Evolutionary conservation across 2,113 vertebrate genomes (phyloP).

Genomic region (Eulemur macaco): DNA sequence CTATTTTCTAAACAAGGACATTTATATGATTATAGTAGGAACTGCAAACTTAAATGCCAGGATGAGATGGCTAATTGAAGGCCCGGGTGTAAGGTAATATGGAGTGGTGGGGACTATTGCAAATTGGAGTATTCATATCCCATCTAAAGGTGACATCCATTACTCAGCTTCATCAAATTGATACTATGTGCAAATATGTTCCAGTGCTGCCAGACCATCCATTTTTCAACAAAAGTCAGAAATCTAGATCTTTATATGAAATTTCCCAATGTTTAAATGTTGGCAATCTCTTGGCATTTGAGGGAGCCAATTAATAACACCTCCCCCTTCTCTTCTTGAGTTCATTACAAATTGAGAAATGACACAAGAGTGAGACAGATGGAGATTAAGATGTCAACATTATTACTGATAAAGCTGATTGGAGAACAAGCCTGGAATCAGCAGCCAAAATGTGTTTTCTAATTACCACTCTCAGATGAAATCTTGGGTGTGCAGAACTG

Average conservation of each 20-base stretch:
- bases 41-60: constrained; percentile 16
- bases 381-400: constrained; percentile 59
- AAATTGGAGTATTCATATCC: not conserved
- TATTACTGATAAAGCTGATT: constrained; percentile 40
- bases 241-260: not conserved
- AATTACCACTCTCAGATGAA: constrained; percentile 54
- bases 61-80: not conserved
- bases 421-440: constrained; percentile 30
- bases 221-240: not conserved
- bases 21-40: not conserved
- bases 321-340: not conserved
- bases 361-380: constrained; percentile 50
- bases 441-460: constrained; percentile 44
- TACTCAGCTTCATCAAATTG: not conserved
- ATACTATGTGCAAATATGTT: not conserved
- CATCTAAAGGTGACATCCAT: not conserved
- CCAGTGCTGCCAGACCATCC: not conserved
- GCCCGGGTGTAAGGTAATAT: not conserved
- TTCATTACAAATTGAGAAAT: constrained; percentile 49
- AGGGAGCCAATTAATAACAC: constrained; percentile 27
- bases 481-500: not conserved
- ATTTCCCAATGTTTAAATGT: constrained; percentile 25
- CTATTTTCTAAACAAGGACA: constrained; percentile 13
- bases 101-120: not conserved
- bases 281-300: constrained; percentile 16